Percentiles rank a stretch among this genome's conserved stretches.
Conservation (phyloP, 2,797 vertebrate species). For the Enteromius argenteus region DNA sequence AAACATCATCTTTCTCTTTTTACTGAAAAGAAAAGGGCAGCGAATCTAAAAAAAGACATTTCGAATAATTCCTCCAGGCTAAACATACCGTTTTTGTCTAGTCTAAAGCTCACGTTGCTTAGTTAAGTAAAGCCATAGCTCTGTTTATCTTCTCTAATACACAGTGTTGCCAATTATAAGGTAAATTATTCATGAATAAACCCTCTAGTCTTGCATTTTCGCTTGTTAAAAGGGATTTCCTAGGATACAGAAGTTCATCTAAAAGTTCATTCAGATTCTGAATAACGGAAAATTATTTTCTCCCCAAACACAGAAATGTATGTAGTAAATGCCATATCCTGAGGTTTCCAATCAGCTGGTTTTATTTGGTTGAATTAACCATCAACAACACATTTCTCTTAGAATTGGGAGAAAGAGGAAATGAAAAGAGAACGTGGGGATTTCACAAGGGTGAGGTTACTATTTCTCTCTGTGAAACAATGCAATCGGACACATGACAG, state of each 20-base stretch:
- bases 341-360: constrained; percentile 4
- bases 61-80: constrained; percentile 51
- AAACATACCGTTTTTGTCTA: constrained; percentile 43
- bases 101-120: constrained; percentile 23
- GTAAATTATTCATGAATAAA: not conserved
- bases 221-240: constrained; percentile 17
- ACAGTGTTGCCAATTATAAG: not conserved
- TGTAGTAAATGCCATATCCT: constrained; percentile 9
- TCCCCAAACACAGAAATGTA: not conserved
- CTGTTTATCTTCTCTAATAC: not conserved
- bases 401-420: constrained; percentile 36
- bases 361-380: not conserved
- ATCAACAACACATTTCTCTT: not conserved
- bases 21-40: constrained; percentile 32
- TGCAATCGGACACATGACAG: not conserved
- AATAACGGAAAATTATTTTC: constrained; percentile 18
- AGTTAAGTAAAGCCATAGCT: constrained; percentile 20
- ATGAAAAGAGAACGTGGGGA: constrained; percentile 10
- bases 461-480: not conserved
- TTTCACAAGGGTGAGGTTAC: not conserved
- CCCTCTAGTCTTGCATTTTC: not conserved
- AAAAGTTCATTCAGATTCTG: constrained; percentile 3
- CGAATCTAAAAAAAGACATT: constrained; percentile 49
- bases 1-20: constrained; percentile 66
- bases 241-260: not conserved